phyloP scores from a whole-genome alignment of 1,140 invertebrate species.

The Trypoxylus dichotomus region DNA sequence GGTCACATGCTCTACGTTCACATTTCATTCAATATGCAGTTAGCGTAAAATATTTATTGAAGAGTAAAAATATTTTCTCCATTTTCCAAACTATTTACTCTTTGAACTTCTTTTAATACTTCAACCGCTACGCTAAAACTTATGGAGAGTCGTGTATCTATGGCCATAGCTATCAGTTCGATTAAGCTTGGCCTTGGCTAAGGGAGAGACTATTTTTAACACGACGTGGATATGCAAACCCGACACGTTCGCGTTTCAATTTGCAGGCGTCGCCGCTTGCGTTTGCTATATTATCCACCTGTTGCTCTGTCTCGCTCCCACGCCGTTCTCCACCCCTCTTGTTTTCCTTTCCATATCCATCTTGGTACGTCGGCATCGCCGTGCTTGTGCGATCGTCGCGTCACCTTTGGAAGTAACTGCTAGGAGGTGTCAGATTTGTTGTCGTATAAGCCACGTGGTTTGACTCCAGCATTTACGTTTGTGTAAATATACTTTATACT shows the following conservation, averaged over 20 bases:
- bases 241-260: neutral
- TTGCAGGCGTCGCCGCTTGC: neutral
- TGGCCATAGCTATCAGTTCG: neutral
- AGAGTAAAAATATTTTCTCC: too few relatives aligned
- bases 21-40: too few relatives aligned
- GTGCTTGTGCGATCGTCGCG: neutral
- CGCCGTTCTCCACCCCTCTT: neutral
- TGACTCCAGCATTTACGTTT: neutral
- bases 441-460: neutral
- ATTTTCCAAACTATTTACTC: too few relatives aligned
- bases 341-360: neutral
- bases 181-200: neutral
- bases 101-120: too few relatives aligned
- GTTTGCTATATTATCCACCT: neutral
- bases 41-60: too few relatives aligned
- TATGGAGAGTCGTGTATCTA: neutral
- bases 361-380: neutral
- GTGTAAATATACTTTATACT: neutral
- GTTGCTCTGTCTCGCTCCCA: conserved; percentile 10
- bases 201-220: conserved; percentile 16
- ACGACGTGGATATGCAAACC: neutral
- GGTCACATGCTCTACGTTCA: too few relatives aligned
- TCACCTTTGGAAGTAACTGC: neutral
- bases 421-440: neutral
- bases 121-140: too few relatives aligned